phyloP scores from a whole-genome alignment of 2,797 vertebrate genomes.

The Bovichtus diacanthus region DNA sequence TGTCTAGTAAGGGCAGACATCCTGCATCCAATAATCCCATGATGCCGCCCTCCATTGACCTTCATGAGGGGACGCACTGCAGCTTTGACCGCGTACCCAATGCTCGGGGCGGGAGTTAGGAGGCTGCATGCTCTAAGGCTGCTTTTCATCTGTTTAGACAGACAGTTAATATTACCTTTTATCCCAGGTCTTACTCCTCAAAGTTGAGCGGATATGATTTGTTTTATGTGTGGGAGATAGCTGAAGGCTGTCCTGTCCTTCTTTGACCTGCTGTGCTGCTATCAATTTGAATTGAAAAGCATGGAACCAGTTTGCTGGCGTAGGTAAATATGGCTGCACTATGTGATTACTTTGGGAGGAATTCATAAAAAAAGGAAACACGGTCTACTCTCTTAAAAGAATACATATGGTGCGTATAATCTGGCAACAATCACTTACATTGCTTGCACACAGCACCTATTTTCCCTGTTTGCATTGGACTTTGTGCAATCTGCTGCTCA shows the following conservation, averaged over 20 bases:
- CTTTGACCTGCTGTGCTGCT: slow-evolving; percentile 61
- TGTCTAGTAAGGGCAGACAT: slow-evolving; percentile 74
- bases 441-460: slow-evolving; percentile 73
- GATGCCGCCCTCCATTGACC: slow-evolving; percentile 71
- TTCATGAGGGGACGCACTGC: slow-evolving; percentile 49
- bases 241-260: slow-evolving; percentile 71
- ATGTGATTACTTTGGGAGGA: slow-evolving; percentile 63
- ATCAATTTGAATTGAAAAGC: slow-evolving; percentile 56
- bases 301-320: slow-evolving; percentile 66
- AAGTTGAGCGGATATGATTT: slow-evolving; percentile 79
- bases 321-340: slow-evolving; percentile 52
- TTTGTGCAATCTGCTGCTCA: slow-evolving; percentile 75
- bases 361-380: slow-evolving; percentile 67
- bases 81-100: slow-evolving; percentile 26
- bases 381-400: slow-evolving; percentile 55
- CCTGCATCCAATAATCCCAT: slow-evolving; percentile 79
- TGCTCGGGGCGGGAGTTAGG: slow-evolving; percentile 44
- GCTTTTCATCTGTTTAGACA: slow-evolving; percentile 79
- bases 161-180: slow-evolving; percentile 79
- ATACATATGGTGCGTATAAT: slow-evolving; percentile 68
- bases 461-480: slow-evolving; percentile 74
- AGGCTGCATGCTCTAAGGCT: slow-evolving; percentile 52
- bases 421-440: slow-evolving; percentile 75
- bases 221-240: slow-evolving; percentile 72
- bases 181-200: slow-evolving; percentile 78